A percentile compares a stretch with the other conserved stretches of the same genome.
Evolutionary conservation across 2,888 invertebrate genomes (phyloP).

Genomic region (Aphidius colemani): DNA sequence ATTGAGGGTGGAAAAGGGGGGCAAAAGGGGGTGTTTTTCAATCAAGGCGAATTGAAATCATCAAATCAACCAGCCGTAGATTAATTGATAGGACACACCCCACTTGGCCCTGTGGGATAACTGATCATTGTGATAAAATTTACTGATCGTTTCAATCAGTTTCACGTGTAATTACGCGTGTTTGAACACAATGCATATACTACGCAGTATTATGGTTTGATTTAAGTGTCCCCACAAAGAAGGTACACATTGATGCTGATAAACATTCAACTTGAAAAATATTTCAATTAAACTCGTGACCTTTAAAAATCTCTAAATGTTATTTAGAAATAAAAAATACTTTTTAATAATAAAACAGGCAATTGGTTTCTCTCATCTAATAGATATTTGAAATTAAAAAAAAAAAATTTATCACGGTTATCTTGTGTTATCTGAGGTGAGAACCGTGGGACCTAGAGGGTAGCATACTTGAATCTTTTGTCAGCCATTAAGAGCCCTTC

Average conservation of each 20-base stretch:
- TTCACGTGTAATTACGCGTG: slow-evolving; percentile 59
- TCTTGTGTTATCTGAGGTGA: slow-evolving; percentile 30
- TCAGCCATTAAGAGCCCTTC: slow-evolving; percentile 22
- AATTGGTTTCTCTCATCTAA: neutral
- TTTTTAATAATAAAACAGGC: too few species aligned
- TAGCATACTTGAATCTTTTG: slow-evolving; percentile 29
- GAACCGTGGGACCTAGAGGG: slow-evolving; percentile 35
- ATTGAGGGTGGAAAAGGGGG: slow-evolving; percentile 9
- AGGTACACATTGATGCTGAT: neutral
- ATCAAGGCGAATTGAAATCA: slow-evolving; percentile 38
- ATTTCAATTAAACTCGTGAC: slow-evolving; percentile 10
- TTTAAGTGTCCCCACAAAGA: slow-evolving; percentile 33
- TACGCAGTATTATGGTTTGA: slow-evolving; percentile 34
- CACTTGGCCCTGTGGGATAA: slow-evolving; percentile 44
- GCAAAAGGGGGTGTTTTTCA: slow-evolving; percentile 26
- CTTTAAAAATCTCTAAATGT: too few species aligned
- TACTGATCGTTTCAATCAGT: slow-evolving; percentile 54
- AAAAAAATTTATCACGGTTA: slow-evolving; percentile 25
- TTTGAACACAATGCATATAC: slow-evolving; percentile 45
- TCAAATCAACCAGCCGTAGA: slow-evolving; percentile 40
- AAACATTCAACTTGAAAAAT: slow-evolving; percentile 1
- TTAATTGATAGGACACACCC: slow-evolving; percentile 56
- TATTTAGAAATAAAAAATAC: too few species aligned
- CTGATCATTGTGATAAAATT: slow-evolving; percentile 51
- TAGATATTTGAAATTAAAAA: neutral